These are phyloP conservation scores for Ginglymostoma cirratum DNA, from an alignment of 2,113 vertebrate species.

Conservation along the genomic window DNA sequence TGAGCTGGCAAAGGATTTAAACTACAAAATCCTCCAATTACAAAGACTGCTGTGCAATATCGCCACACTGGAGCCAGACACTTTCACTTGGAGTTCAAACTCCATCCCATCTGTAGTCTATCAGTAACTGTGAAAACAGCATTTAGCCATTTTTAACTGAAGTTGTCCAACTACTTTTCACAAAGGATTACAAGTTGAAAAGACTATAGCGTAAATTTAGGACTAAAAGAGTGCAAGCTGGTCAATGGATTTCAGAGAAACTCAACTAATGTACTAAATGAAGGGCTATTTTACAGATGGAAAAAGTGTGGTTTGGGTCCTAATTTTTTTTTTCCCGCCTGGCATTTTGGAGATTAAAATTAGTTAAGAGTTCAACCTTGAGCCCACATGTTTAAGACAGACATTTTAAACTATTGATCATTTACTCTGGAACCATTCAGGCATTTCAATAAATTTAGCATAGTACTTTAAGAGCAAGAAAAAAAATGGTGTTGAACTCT, in stretches of 20 bases:
- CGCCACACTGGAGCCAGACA: conserved; percentile 78
- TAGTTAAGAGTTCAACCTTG: conserved; percentile 39
- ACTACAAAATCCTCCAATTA: conserved; percentile 77
- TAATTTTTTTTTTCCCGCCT: conserved; percentile 38
- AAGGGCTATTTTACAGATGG: conserved; percentile 40
- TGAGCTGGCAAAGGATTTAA: conserved; percentile 57
- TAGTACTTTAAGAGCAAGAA: conserved; percentile 2
- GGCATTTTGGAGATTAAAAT: conserved; percentile 26
- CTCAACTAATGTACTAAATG: neutral
- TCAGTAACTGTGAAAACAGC: conserved; percentile 62
- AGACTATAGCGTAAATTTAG: neutral
- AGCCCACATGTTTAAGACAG: neutral
- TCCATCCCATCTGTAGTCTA: conserved; percentile 87
- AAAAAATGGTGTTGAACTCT: conserved; percentile 38
- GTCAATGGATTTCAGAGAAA: conserved; percentile 27
- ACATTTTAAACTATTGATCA: neutral
- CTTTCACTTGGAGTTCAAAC: conserved; percentile 62
- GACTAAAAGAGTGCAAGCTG: neutral
- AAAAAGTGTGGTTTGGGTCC: conserved; percentile 33
- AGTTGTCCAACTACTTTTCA: conserved; percentile 47
- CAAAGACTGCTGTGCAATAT: conserved; percentile 72
- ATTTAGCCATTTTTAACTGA: conserved; percentile 51
- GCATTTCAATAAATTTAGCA: neutral
- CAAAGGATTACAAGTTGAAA: conserved; percentile 49
- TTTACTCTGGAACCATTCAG: neutral